Percentiles rank a stretch among this genome's conserved stretches.
phyloP scores from a whole-genome alignment of 2,113 vertebrate species.

The Orthonyx spaldingii region DNA sequence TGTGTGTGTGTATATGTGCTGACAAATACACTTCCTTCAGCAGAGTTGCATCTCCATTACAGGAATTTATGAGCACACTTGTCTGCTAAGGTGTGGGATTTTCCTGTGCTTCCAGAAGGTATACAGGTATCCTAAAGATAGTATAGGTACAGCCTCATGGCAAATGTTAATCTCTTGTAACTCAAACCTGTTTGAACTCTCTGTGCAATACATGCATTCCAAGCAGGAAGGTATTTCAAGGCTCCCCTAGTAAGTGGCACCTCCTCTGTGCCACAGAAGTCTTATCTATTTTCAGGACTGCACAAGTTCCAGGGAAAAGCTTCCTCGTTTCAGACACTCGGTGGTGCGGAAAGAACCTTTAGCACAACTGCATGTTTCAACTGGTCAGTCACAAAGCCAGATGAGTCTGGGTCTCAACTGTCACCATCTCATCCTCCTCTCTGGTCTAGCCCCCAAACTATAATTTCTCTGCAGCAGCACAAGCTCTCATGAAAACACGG shows the following conservation, averaged over 20 bases:
- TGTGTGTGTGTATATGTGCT: not conserved
- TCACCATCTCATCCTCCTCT: not conserved
- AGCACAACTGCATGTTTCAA: not conserved
- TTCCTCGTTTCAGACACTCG: not conserved
- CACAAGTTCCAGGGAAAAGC: not conserved
- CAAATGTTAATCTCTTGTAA: not conserved
- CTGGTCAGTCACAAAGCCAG: not conserved
- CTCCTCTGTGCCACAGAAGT: not conserved
- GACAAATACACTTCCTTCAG: not conserved
- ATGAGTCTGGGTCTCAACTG: not conserved
- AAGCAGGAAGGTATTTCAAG: not conserved
- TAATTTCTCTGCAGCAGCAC: not conserved
- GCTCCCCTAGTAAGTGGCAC: not conserved
- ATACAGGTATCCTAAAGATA: not conserved
- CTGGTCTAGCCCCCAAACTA: not conserved
- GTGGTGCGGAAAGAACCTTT: not conserved
- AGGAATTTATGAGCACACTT: not conserved
- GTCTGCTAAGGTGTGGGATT: not conserved
- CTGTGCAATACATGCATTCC: not conserved
- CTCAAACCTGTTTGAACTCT: not conserved
- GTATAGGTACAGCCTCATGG: not conserved
- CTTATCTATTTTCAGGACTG: not conserved
- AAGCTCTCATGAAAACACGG: not conserved
- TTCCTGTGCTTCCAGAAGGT: not conserved
- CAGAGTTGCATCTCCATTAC: not conserved